These are phyloP conservation scores for Rhadinocentrus ornatus DNA, from an alignment of 2,797 vertebrate species.

Conservation along the genomic window DNA sequence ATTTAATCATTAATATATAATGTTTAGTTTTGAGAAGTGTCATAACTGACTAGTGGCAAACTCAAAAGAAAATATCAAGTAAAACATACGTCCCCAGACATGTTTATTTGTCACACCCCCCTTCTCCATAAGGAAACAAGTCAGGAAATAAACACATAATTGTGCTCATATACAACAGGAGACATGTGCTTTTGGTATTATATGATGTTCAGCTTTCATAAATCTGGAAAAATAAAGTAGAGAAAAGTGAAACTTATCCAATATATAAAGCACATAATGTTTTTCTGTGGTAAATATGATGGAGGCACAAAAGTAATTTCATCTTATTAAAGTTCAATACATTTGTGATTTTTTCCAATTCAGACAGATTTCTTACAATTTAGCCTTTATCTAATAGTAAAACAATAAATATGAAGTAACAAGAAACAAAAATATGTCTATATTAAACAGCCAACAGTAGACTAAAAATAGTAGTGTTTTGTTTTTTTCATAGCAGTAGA, in stretches of 20 bases:
- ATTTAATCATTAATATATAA: background rate
- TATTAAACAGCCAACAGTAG: constrained; percentile 14
- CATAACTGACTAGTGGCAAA: background rate
- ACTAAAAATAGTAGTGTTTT: constrained; percentile 36
- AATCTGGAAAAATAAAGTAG: too few relatives aligned
- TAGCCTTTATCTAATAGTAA: constrained; percentile 6
- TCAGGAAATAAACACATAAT: background rate
- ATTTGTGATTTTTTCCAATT: constrained; percentile 21
- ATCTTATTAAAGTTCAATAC: constrained; percentile 21
- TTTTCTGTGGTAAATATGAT: constrained; percentile 9
- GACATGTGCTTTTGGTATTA: too few relatives aligned
- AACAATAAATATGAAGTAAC: constrained; percentile 58
- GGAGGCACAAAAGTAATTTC: constrained; percentile 39
- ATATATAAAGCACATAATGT: background rate
- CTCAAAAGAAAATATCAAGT: background rate
- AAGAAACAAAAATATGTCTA: constrained; percentile 37
- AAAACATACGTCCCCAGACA: background rate
- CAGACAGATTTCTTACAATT: constrained; percentile 12
- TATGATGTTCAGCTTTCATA: too few relatives aligned
- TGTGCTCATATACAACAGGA: background rate
- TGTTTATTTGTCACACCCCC: background rate
- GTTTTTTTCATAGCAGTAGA: constrained; percentile 25
- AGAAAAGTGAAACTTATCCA: background rate
- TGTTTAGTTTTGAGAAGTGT: background rate
- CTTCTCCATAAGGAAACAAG: background rate